These are phyloP conservation scores for Sus cebifrons DNA, from an alignment of 2,797 vertebrate species.

Conservation along the genomic window DNA sequence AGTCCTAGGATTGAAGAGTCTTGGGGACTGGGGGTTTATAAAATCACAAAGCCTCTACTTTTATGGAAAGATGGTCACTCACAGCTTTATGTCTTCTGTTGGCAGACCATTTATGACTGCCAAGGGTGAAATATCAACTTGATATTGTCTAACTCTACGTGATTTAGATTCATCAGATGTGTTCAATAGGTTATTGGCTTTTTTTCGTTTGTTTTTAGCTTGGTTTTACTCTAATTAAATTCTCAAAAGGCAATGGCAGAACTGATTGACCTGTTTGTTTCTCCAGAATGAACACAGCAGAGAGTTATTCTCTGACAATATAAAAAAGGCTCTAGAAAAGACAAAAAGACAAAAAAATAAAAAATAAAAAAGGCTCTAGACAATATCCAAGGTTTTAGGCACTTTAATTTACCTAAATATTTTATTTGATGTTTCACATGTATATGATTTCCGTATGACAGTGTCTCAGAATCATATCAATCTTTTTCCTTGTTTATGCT, in stretches of 20 bases:
- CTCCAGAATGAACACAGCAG: background rate
- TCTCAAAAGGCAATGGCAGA: background rate
- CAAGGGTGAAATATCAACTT: conserved; percentile 34
- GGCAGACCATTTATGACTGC: background rate
- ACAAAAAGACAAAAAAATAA: background rate
- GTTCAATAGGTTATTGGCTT: background rate
- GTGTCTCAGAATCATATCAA: background rate
- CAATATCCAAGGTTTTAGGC: background rate
- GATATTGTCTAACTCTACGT: background rate
- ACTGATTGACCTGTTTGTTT: conserved; percentile 29
- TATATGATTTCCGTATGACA: background rate
- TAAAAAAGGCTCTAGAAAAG: background rate
- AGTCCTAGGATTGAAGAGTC: background rate
- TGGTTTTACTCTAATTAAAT: conserved; percentile 49
- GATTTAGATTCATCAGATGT: conserved; percentile 53
- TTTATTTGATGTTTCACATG: background rate
- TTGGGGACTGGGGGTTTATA: conserved; percentile 50
- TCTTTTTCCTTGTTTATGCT: background rate
- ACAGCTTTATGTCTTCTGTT: background rate
- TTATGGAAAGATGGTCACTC: conserved; percentile 35
- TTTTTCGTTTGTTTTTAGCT: background rate
- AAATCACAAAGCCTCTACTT: background rate
- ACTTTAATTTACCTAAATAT: conserved; percentile 16
- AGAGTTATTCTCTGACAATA: conserved; percentile 41
- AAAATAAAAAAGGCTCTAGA: background rate